These are phyloP conservation scores for Tiphia femorata DNA, from an alignment of 2,888 invertebrate genomes.

Conservation along the genomic window DNA sequence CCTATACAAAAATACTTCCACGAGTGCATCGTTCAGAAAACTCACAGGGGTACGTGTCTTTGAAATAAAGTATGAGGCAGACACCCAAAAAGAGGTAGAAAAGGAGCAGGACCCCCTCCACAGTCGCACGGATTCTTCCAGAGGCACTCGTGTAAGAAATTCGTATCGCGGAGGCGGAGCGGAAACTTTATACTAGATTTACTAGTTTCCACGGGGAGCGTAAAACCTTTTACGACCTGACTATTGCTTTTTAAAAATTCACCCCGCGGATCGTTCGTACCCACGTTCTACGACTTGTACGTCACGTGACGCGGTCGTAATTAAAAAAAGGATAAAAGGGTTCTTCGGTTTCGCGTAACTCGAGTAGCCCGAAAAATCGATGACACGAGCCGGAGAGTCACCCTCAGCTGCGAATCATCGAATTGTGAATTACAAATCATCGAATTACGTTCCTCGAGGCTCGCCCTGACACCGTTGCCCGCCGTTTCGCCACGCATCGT, in stretches of 20 bases:
- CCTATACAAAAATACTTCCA: slow-evolving; percentile 20
- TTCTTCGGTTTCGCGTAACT: too few species aligned
- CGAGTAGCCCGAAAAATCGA: too few species aligned
- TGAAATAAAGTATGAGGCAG: slow-evolving; percentile 33
- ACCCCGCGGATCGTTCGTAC: too few species aligned
- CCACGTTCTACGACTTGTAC: too few species aligned
- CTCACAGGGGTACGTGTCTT: slow-evolving; percentile 31
- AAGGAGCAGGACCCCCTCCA: slow-evolving; percentile 4
- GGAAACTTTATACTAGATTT: slow-evolving; percentile 24
- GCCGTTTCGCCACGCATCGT: too few species aligned
- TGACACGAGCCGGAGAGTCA: too few species aligned
- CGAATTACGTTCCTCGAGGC: too few species aligned
- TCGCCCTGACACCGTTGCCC: too few species aligned
- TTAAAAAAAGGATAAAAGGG: too few species aligned
- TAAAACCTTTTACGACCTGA: slow-evolving; percentile 22
- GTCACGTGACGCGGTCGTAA: too few species aligned
- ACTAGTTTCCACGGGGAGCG: slow-evolving; percentile 9
- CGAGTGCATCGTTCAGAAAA: slow-evolving; percentile 24
- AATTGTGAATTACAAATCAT: too few species aligned
- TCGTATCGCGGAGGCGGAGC: slow-evolving; percentile 12
- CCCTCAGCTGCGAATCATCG: too few species aligned
- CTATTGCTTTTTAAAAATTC: slow-evolving; percentile 25
- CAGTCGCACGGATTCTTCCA: slow-evolving; percentile 20
- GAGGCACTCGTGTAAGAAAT: slow-evolving; percentile 28
- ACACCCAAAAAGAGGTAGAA: slow-evolving; percentile 8